Base-by-base conservation (phyloP, 1,140 invertebrate species). In the Temnothorax curvispinosus region DNA sequence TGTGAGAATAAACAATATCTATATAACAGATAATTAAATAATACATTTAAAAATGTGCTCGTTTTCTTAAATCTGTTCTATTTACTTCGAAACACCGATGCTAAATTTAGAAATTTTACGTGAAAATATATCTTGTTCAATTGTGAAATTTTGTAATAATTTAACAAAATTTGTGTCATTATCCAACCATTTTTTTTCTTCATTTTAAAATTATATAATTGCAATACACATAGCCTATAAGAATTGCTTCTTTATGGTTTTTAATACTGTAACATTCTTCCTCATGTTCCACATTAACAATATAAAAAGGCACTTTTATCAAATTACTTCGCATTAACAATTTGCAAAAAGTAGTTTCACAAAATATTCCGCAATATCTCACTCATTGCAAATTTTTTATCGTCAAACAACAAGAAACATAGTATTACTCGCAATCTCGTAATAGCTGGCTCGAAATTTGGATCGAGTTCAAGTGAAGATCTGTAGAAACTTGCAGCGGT, bases 231-330 rank as follows among this genome's bases (percentile, higher is more conserved):
- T 76, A 76, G 2, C n/a, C 6, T 65, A n/a, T 50, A 3, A 38
- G 1, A 71, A 81, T 54, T 58, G 6, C 9, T 21, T 81, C 32
- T 56, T 11, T 3, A 38, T 27, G 38, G 4, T 67, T 38, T 67
- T 44, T 41, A 56, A 41, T 56, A 56, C 35, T 38, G 21, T 76
- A 18, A 76, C 13, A 9, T 67, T 50, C 18, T 38, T 52, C 18
- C 13, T 58, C 13, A 72, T 72, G 0, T 47, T 56, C n/a, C 13
- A 6, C 35, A 38, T 60, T 35, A 18, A 35, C 27, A 74, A 58
- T 84, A 18, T 60, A 82, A 62, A 58, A 82, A 84, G 80, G 80
- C 80, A 84, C 80, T 74, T 84, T 84, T 2, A 18, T 75, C 41
- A 38, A 60, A 74, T 84, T 56, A 44, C 13, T 56, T 60, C 8